Base-by-base conservation (phyloP, 2,797 vertebrate species). In the Delichon dasypus region DNA sequence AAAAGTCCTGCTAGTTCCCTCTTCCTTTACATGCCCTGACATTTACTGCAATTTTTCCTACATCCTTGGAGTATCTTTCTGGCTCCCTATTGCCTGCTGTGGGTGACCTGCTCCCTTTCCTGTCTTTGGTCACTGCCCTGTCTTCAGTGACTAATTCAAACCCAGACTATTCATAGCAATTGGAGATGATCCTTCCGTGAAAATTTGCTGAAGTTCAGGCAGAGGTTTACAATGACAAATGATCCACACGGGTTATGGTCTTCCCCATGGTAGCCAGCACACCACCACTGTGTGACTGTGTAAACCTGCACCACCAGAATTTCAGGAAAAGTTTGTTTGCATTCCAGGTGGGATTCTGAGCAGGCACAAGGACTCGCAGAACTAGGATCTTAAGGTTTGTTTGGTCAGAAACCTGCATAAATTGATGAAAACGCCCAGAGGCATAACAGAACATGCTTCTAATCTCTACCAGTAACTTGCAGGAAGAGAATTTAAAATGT, bases 281-380 rank as follows among this genome's bases (percentile, higher is more conserved):
- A 4, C 38, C 50, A 42, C 50, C 42, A 55, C n/a, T n/a, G n/a
- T 19, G 34, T 70, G 47, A 42, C 75, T 68, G 1, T 3, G 7
- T 45, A 19, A 91, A 89, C 75, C 64, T 48, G 60, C 48, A 11
- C 75, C 8, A 5, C 93, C 18, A 7, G 85, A 76, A 92, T 82
- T 89, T 89, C 87, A 42, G 29, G 92, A 85, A 94, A 88, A 85
- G 67, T 17, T 48, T 67, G 42, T 93, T 94, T 78, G 27, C 66
- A 6, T 89, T 92, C 71, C 18, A 30, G 57, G 50, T 30, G 57
- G 36, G 45, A 79, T 88, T 70, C 61, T 38, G 76, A 81, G 51
- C 55, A 76, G 57, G 50, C 22, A 68, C 32, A 30, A 78, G 61
- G 19, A 36, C 44, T 90, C 75, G 54, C 58, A 87, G 60, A 26